phyloP scores from a whole-genome alignment of 2,888 invertebrate species.

The Xestia c-nigrum region DNA sequence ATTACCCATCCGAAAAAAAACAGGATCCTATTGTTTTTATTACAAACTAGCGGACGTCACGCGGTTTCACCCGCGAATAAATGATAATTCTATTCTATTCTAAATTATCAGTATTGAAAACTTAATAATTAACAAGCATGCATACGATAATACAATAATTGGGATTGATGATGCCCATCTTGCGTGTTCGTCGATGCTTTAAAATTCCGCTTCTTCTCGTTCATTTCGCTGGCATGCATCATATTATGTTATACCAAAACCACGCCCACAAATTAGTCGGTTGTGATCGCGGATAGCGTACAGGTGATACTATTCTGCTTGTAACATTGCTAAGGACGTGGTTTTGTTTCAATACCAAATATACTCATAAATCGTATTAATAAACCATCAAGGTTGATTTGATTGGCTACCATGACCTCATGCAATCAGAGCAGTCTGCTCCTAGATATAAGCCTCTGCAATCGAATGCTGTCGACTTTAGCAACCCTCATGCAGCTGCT shows the following conservation, averaged over 20 bases:
- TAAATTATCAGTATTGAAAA: too few species aligned
- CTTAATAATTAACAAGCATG: too few species aligned
- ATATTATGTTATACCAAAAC: background rate
- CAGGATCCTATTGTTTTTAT: background rate
- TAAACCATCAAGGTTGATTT: background rate
- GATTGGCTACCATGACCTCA: too few species aligned
- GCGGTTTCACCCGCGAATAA: too few species aligned
- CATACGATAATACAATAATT: background rate
- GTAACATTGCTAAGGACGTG: background rate
- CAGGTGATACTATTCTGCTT: background rate
- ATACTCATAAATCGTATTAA: background rate
- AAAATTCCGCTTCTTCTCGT: background rate
- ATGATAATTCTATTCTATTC: too few species aligned
- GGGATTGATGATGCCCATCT: background rate
- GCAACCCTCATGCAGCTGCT: background rate
- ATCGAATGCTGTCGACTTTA: too few species aligned
- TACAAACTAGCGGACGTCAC: background rate
- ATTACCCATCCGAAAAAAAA: too few species aligned
- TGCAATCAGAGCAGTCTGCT: background rate
- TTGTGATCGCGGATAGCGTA: background rate
- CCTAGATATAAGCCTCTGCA: background rate
- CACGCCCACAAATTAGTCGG: background rate
- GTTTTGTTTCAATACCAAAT: background rate
- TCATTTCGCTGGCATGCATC: background rate
- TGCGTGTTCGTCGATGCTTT: background rate